Percentiles rank a stretch among this genome's conserved stretches.
Conservation (phyloP, 2,113 vertebrate species). For the Herpetotheres cachinnans region DNA sequence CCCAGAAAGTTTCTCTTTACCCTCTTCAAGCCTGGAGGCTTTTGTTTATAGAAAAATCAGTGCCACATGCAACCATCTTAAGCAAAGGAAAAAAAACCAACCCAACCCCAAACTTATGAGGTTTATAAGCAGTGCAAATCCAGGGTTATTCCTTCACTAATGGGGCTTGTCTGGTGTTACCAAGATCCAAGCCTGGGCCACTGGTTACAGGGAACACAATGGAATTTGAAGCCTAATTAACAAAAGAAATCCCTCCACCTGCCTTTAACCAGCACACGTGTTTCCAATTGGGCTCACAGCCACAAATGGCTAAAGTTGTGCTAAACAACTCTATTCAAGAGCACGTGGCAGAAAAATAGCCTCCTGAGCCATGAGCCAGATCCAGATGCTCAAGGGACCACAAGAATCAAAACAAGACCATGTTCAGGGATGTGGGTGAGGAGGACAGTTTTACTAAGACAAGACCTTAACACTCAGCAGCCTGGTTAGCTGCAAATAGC, state of each 20-base stretch:
- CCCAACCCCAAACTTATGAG: not conserved
- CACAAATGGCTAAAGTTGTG: conserved; percentile 36
- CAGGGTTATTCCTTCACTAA: not conserved
- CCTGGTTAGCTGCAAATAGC: not conserved
- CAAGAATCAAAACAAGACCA: conserved; percentile 17
- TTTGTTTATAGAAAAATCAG: not conserved
- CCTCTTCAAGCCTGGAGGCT: not conserved
- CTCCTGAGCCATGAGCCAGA: conserved; percentile 7
- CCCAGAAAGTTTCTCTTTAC: not conserved
- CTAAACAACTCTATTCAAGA: not conserved
- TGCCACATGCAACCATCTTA: not conserved
- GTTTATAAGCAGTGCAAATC: not conserved
- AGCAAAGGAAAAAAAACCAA: not conserved
- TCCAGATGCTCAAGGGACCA: conserved; percentile 18
- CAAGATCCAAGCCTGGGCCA: not conserved
- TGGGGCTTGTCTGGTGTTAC: not conserved
- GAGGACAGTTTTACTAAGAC: not conserved
- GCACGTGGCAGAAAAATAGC: conserved; percentile 10
- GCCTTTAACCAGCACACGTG: conserved; percentile 25
- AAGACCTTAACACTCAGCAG: not conserved
- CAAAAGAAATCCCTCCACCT: conserved; percentile 47
- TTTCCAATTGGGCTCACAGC: conserved; percentile 49
- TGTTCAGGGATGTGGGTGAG: not conserved
- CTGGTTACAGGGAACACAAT: conserved; percentile 25
- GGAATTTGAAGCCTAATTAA: conserved; percentile 57